Evolutionary conservation across 1,140 invertebrate species (phyloP), one percentile per base, ranked within the genome.

Genomic region (Bemisia tabaci): DNA sequence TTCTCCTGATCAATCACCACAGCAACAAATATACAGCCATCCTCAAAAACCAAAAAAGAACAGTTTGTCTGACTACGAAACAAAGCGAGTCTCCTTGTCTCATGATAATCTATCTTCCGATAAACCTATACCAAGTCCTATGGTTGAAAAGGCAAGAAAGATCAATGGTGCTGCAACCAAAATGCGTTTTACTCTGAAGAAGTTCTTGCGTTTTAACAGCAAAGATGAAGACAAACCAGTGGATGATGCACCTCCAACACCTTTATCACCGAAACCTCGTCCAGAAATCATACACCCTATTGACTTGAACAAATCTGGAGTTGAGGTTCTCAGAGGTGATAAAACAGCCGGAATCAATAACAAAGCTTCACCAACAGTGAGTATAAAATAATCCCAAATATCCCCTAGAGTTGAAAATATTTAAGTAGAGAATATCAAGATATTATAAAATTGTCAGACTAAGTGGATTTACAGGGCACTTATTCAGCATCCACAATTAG

Each of bases 211-310:
- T 59, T 87, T 92, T 24, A 69, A 66, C n/a, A 72, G 68, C 33
- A 59, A 69, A 60, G 70, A 71, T 71, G 74, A 77, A 1, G 66
- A 67, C 1, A 67, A 68, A 1, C 12, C 65, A 74, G 77, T 2
- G 72, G 78, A 62, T 70, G 73, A 59, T 72, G 78, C 73, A 70
- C 80, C 64, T n/a, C 85, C 69, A 74, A 78, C 72, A 60, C 80
- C 71, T 71, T 79, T 1, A n/a, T 22, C 70, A 72, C 82, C 83
- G 0, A 87, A 88, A 72, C 86, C 87, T 0, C 80, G 89, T 22
- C 77, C 91, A 12, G 88, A 92, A 60, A 94, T 94, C 62, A 90
- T 94, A 69, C 91, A 94, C 82, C 91, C 91, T 17, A 78, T 90
- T 64, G 90, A 94, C 71, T 80, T 93, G 22, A 90, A 92, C 75